phyloP scores from a whole-genome alignment of 2,888 invertebrate species.

The Harpalus rufipes region DNA sequence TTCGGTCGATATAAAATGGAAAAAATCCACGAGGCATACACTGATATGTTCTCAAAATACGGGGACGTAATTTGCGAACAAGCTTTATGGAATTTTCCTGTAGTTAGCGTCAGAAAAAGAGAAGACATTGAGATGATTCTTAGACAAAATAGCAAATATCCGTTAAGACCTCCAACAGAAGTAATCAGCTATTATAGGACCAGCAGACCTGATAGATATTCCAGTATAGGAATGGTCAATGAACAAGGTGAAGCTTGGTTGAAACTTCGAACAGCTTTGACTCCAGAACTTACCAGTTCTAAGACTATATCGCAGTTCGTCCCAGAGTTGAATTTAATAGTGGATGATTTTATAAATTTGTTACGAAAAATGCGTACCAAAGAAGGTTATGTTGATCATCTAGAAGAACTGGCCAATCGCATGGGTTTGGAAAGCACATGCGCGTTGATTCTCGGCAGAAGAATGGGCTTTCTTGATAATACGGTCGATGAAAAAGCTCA shows the following conservation, averaged over 20 bases:
- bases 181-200: slow-evolving; percentile 87
- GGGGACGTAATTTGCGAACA: slow-evolving; percentile 89
- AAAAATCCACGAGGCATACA: slow-evolving; percentile 88
- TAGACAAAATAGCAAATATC: slow-evolving; percentile 85
- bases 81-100: slow-evolving; percentile 84
- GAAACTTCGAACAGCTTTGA: slow-evolving; percentile 85
- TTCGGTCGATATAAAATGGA: slow-evolving; percentile 84
- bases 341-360: slow-evolving; percentile 87
- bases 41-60: slow-evolving; percentile 85
- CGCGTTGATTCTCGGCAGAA: slow-evolving; percentile 87
- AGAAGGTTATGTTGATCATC: slow-evolving; percentile 79
- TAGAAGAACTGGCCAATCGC: slow-evolving; percentile 87
- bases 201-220: slow-evolving; percentile 88
- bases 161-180: slow-evolving; percentile 90
- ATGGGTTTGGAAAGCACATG: slow-evolving; percentile 91
- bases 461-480: slow-evolving; percentile 86
- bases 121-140: slow-evolving; percentile 87
- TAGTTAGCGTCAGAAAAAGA: slow-evolving; percentile 86
- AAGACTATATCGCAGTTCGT: slow-evolving; percentile 87
- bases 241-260: slow-evolving; percentile 91
- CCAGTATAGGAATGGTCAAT: slow-evolving; percentile 89
- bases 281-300: slow-evolving; percentile 87
- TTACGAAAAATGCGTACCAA: slow-evolving; percentile 80
- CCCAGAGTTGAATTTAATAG: slow-evolving; percentile 86
- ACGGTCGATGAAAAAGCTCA: slow-evolving; percentile 80